Conservation (phyloP, 1,140 invertebrate species). For the Samia ricini region DNA sequence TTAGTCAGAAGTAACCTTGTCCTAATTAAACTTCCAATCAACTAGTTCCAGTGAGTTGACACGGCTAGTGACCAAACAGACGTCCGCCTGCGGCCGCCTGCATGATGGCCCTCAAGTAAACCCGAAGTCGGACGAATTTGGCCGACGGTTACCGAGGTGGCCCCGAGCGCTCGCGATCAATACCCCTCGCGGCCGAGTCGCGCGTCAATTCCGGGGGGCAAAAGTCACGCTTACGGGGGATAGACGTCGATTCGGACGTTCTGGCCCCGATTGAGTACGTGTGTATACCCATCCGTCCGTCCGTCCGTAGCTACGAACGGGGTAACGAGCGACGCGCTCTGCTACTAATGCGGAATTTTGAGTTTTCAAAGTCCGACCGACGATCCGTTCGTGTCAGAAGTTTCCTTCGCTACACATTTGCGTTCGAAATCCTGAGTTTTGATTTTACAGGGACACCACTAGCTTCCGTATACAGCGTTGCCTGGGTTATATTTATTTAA, state of each 20-base stretch:
- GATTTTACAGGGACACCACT: not conserved
- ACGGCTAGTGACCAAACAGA: slow-evolving; percentile 54
- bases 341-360: slow-evolving; percentile 16
- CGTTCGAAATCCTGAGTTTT: not conserved
- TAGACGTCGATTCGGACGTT: slow-evolving; percentile 57
- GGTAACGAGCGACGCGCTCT: slow-evolving; percentile 18
- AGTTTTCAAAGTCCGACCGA: slow-evolving; percentile 5
- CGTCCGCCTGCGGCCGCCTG: slow-evolving; percentile 33
- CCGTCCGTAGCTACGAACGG: slow-evolving; percentile 8
- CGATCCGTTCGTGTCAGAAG: not conserved
- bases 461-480: no score
- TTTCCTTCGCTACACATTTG: slow-evolving; percentile 5
- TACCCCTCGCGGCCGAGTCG: slow-evolving; percentile 55
- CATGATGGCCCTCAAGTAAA: slow-evolving; percentile 45
- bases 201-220: slow-evolving; percentile 62
- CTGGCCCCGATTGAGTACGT: slow-evolving; percentile 54
- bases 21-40: slow-evolving; percentile 65
- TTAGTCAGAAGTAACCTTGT: slow-evolving; percentile 58
- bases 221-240: slow-evolving; percentile 70
- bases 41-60: slow-evolving; percentile 53
- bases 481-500: no score
- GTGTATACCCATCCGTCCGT: no score
- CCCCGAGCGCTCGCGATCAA: slow-evolving; percentile 54
- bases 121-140: slow-evolving; percentile 41
- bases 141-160: slow-evolving; percentile 36